Evolutionary conservation across 2,113 vertebrate species (phyloP).

Genomic region (Otolemur garnettii): DNA sequence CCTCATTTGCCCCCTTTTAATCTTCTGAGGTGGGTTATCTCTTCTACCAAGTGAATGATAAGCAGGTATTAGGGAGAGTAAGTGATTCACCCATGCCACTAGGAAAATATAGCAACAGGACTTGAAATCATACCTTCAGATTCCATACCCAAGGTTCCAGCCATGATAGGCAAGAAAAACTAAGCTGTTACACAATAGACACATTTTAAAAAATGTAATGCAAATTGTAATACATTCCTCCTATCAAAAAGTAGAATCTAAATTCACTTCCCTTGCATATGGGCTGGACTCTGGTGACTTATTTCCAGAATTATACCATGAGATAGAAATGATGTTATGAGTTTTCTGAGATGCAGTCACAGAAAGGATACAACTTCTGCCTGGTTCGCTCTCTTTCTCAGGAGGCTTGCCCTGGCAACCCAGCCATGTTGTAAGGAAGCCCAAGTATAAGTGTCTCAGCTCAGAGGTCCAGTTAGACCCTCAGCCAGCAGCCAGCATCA

Average conservation of each 20-base stretch:
- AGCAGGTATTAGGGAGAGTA: background rate
- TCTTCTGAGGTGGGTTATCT: slow-evolving; percentile 40
- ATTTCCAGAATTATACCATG: background rate
- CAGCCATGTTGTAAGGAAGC: background rate
- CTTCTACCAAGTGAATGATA: background rate
- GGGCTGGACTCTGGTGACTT: background rate
- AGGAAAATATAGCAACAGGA: background rate
- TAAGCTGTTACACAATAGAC: background rate
- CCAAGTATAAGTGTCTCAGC: background rate
- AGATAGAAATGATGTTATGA: background rate
- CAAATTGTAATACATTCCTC: background rate
- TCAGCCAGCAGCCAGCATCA: background rate
- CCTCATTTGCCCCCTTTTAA: background rate
- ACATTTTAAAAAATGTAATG: background rate
- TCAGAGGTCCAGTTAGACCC: background rate
- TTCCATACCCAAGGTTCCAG: background rate
- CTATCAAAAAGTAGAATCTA: background rate
- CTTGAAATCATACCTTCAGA: background rate
- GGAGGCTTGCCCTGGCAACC: background rate
- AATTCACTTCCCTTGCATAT: background rate
- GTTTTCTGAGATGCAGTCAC: background rate
- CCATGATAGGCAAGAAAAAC: background rate
- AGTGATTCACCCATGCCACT: background rate
- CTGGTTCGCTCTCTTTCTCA: background rate
- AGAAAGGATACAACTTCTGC: background rate